These are phyloP conservation scores for Acanthosoma haemorrhoidale DNA, from an alignment of 2,888 invertebrate species.

Conservation along the genomic window DNA sequence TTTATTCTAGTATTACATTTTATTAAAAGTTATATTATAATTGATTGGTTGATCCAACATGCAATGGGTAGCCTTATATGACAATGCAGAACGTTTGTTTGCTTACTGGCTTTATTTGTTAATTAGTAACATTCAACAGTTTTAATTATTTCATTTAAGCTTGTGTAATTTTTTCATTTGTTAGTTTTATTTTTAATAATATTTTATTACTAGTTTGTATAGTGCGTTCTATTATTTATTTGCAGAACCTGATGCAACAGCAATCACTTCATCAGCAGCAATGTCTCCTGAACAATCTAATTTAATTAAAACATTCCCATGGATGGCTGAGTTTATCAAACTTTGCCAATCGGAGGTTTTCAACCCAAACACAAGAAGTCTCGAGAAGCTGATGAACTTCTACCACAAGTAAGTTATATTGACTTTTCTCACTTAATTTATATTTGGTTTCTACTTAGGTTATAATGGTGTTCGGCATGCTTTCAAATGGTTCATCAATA, in stretches of 20 bases:
- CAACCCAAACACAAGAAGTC: constrained; percentile 17
- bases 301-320: constrained; percentile 31
- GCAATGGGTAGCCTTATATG: too few species aligned
- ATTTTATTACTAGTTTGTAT: neutral
- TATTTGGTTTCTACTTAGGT: too few species aligned
- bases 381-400: constrained; percentile 34
- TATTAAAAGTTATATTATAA: too few species aligned
- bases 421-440: neutral
- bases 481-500: too few species aligned
- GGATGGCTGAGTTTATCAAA: constrained; percentile 34
- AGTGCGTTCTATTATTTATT: neutral
- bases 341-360: constrained; percentile 29
- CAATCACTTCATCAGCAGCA: neutral
- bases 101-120: too few species aligned
- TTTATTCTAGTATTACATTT: too few species aligned
- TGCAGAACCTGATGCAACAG: neutral
- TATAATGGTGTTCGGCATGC: too few species aligned
- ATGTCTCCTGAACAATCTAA: neutral
- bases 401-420: constrained; percentile 33
- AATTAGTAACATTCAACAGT: neutral
- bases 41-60: too few species aligned
- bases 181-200: neutral
- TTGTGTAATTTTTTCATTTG: neutral
- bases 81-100: too few species aligned
- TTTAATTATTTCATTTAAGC: neutral